Evolutionary conservation across 2,888 invertebrate species (phyloP), one percentile per base, ranked within the genome.

Genomic region (Sinotaia quadrata): DNA sequence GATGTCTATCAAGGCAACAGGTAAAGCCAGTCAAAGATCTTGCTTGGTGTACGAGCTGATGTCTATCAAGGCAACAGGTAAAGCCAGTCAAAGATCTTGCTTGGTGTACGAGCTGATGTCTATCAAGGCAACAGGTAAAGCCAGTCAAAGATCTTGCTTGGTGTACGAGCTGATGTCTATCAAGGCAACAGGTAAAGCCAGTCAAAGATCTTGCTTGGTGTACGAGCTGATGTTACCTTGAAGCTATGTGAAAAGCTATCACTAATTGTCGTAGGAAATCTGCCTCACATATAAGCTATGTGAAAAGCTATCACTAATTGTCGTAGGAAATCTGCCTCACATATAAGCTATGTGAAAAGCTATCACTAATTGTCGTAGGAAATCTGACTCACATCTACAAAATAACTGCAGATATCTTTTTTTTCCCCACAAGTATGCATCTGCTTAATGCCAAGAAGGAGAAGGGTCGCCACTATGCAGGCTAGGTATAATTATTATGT

Each of bases 141-240:
- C n/a, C n/a, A n/a, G n/a, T n/a, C n/a, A n/a, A n/a, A n/a, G n/a
- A n/a, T n/a, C n/a, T n/a, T n/a, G n/a, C n/a, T n/a, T n/a, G n/a
- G n/a, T n/a, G n/a, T n/a, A n/a, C n/a, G n/a, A n/a, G n/a, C n/a
- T n/a, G n/a, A n/a, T n/a, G n/a, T n/a, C n/a, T n/a, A n/a, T n/a
- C n/a, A n/a, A n/a, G n/a, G n/a, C n/a, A n/a, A n/a, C n/a, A n/a
- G n/a, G n/a, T n/a, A n/a, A n/a, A n/a, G n/a, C n/a, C n/a, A n/a
- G n/a, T n/a, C n/a, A n/a, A n/a, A n/a, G n/a, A n/a, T n/a, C n/a
- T n/a, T n/a, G n/a, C n/a, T n/a, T n/a, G n/a, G n/a, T 54, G 47
- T 65, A 29, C 62, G 69, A 12, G 68, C 47, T 10, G 69, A 71
- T 36, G 65, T 68, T 5, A 68, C 69, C 5, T 24, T 61, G n/a